Evolutionary conservation across 2,797 vertebrate genomes (phyloP), one percentile per base, ranked within the genome.

Genomic region (Pempheris klunzingeri): DNA sequence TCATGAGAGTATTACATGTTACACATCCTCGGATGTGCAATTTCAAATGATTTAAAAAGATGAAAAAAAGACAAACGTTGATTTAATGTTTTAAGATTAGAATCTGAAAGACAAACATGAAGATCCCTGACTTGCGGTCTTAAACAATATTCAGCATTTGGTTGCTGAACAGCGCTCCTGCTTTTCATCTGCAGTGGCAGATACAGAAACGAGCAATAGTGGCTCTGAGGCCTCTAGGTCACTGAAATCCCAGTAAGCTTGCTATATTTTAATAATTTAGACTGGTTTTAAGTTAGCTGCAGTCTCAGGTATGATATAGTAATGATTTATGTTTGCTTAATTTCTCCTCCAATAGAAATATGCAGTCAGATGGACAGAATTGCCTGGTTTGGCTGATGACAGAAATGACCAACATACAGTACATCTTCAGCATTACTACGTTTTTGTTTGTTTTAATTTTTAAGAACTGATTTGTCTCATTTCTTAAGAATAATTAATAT

Each of bases 131-230:
- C 18, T 55, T 15, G 24, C 39, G 30, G 49, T 64, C 11, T 65
- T 24, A 54, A 59, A 61, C 46, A 59, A 10, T 15, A 47, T 49
- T 64, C 6, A 46, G 47, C 17, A 9, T 58, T 53, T 52, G n/a
- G 24, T 41, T 52, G 20, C 52, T 50, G 18, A 74, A 18, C n/a
- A 13, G n/a, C 49, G 58, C 7, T 41, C 43, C 26, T 32, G 52
- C 38, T 53, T 24, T 44, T 57, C 50, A 77, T 81, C 28, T 63
- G 63, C 47, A 44, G 13, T 11, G 1, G 63, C 63, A 54, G 34
- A 78, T 22, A 50, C 6, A 69, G 34, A 82, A 80, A 47, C 7
- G 13, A 77, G 32, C 74, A 80, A 77, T 61, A 77, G 15, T 3
- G 38, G 59, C 58, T 67, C 20, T 26, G 32, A 71, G 41, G 54